Evolutionary conservation across 2,797 vertebrate species (phyloP), one percentile per base, ranked within the genome.

Genomic region (Botia kubotai): DNA sequence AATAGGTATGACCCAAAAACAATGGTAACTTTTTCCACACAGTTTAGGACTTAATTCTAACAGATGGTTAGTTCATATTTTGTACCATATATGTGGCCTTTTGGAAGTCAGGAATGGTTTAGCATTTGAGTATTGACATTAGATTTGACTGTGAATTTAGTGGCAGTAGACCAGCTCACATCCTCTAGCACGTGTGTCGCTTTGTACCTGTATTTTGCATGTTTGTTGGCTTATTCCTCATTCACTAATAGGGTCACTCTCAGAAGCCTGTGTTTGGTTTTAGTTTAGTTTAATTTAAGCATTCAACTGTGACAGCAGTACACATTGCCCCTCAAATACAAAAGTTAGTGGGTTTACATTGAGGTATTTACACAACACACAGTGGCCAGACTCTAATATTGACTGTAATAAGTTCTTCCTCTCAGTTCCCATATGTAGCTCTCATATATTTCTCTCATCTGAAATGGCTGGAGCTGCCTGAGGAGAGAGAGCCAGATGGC

Each of bases 401-500:
- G 68, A 72, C 55, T 71, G 62, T 50, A 29, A 58, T n/a, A 33
- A 19, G 17, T 33, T 23, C 21, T 60, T 69, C 39, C n/a, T 53
- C 53, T 73, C 48, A 39, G 17, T 23, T n/a, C 23, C n/a, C 21
- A 66, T 46, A 65, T 29, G 43, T 26, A 1, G 29, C 17, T 74
- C 43, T 63, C 36, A 21, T 62, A 14, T 62, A 67, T 79, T 67
- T 50, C 43, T 70, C 43, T 71, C 67, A 33, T 55, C 23, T 50
- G 8, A 78, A 33, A 48, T 50, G 55, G 39, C 67, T 69, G 39
- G 39, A 79, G 55, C 55, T 71, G 55, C 58, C 52, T 60, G 58
- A 26, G 50, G 68, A 77, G 57, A 65, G 55, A 39, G 63, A 72
- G 81, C 58, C 75, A 77, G 73, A 72, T 76, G 80, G 74, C 60